These are phyloP conservation scores for Drosophila kanekoi DNA, from an alignment of 2,888 invertebrate genomes.

Conservation along the genomic window DNA sequence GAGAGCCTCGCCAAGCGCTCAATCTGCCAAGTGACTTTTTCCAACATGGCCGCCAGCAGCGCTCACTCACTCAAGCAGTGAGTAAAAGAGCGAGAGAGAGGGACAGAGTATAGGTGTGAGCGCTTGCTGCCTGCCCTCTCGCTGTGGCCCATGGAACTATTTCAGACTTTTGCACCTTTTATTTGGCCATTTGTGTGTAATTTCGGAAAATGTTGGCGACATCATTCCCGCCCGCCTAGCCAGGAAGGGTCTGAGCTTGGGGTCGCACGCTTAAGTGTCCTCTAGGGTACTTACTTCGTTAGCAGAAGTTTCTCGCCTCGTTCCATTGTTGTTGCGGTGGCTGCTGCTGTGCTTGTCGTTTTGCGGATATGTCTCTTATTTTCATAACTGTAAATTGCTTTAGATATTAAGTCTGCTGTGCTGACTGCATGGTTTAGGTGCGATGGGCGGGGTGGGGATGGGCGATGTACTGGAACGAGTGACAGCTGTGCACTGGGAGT, in stretches of 20 bases:
- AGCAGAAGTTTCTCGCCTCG: conserved; percentile 75
- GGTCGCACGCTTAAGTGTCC: conserved; percentile 83
- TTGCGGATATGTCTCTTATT: conserved; percentile 82
- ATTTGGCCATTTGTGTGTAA: conserved; percentile 82
- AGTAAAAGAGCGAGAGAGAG: conserved; percentile 25
- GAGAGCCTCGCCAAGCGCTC: conserved; percentile 28
- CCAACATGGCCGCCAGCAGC: conserved; percentile 56
- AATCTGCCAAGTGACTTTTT: conserved; percentile 19
- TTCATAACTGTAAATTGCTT: conserved; percentile 84
- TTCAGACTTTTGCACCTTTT: conserved; percentile 73
- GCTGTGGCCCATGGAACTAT: conserved; percentile 51
- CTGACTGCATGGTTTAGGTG: conserved; percentile 33
- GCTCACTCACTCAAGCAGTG: conserved; percentile 34
- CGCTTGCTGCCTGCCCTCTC: conserved; percentile 19
- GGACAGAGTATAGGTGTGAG: conserved; percentile 9
- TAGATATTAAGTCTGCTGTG: conserved; percentile 80
- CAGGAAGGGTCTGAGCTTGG: conserved; percentile 40
- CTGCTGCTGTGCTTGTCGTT: conserved; percentile 69
- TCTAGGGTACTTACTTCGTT: conserved; percentile 82
- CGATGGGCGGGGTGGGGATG: neutral
- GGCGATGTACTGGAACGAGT: neutral
- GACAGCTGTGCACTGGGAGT: conserved; percentile 51
- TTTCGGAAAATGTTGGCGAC: conserved; percentile 81
- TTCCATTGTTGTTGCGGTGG: conserved; percentile 53
- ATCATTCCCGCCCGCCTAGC: conserved; percentile 61